phyloP scores from a whole-genome alignment of 2,113 vertebrate species.

The Misgurnus mizolepis region DNA sequence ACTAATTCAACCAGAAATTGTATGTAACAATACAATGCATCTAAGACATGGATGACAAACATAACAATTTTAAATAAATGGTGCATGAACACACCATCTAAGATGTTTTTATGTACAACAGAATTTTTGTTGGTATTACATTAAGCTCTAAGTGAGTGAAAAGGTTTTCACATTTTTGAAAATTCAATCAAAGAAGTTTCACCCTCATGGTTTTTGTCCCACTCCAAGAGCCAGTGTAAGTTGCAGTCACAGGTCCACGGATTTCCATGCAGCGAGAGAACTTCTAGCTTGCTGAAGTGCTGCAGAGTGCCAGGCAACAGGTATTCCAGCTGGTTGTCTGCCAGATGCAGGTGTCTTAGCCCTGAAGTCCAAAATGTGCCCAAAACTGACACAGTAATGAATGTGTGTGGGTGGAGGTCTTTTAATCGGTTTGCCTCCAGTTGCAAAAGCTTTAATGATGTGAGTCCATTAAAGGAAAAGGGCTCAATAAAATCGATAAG shows the following conservation, averaged over 20 bases:
- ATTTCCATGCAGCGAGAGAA: conserved; percentile 75
- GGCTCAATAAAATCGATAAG: conserved; percentile 76
- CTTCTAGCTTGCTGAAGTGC: conserved; percentile 67
- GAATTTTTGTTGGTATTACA: neutral
- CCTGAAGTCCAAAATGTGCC: conserved; percentile 76
- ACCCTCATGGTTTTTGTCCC: conserved; percentile 71
- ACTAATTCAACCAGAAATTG: neutral
- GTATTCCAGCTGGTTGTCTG: conserved; percentile 74
- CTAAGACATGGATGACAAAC: neutral
- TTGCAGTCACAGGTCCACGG: conserved; percentile 80
- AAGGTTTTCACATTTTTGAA: neutral
- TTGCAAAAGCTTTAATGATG: conserved; percentile 75
- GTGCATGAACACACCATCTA: neutral
- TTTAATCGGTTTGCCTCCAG: conserved; percentile 76
- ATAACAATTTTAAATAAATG: neutral
- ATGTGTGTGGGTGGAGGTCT: conserved; percentile 77
- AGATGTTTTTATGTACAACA: neutral
- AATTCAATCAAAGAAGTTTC: conserved; percentile 1
- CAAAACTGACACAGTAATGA: conserved; percentile 76
- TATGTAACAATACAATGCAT: neutral
- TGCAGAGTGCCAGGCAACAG: conserved; percentile 64
- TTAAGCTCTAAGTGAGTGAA: neutral
- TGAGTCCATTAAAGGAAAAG: conserved; percentile 74
- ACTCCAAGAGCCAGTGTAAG: conserved; percentile 74
- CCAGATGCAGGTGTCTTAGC: conserved; percentile 75